Evolutionary conservation across 2,797 vertebrate species (phyloP).

Genomic region (Xerus rutilus): DNA sequence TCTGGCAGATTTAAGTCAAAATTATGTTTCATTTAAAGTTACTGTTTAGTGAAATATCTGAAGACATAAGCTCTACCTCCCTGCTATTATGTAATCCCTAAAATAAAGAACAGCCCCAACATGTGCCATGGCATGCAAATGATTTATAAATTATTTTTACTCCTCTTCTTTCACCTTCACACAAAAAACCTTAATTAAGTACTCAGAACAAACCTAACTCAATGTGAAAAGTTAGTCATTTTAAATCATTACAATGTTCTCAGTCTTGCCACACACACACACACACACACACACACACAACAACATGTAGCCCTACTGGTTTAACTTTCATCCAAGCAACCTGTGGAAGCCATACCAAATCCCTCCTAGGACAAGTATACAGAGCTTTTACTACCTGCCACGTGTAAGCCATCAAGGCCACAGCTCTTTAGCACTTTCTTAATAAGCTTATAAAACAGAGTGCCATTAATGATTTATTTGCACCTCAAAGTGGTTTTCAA

Average conservation of each 20-base stretch:
- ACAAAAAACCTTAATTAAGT: constrained; percentile 21
- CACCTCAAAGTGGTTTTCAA: constrained; percentile 24
- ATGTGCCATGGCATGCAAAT: neutral
- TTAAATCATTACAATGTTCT: too few species aligned
- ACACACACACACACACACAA: too few species aligned
- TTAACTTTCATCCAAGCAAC: constrained; percentile 12
- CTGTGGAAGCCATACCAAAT: constrained; percentile 11
- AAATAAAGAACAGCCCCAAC: constrained; percentile 26
- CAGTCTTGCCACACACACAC: too few species aligned
- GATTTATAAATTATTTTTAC: constrained; percentile 69
- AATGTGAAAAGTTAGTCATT: constrained; percentile 9
- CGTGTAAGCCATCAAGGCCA: constrained; percentile 44
- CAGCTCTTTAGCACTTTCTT: constrained; percentile 6
- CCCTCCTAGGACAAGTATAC: neutral
- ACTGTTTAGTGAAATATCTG: neutral
- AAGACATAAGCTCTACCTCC: constrained; percentile 27
- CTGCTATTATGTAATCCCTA: neutral
- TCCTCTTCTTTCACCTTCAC: constrained; percentile 43
- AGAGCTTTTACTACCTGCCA: constrained; percentile 44
- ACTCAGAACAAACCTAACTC: constrained; percentile 51
- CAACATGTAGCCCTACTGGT: too few species aligned
- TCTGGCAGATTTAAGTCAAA: constrained; percentile 14
- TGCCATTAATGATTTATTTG: constrained; percentile 34
- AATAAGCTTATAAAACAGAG: constrained; percentile 36
- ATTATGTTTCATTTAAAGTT: constrained; percentile 45